Evolutionary conservation across 1,140 invertebrate species (phyloP).

Genomic region (Plutomurus gul): DNA sequence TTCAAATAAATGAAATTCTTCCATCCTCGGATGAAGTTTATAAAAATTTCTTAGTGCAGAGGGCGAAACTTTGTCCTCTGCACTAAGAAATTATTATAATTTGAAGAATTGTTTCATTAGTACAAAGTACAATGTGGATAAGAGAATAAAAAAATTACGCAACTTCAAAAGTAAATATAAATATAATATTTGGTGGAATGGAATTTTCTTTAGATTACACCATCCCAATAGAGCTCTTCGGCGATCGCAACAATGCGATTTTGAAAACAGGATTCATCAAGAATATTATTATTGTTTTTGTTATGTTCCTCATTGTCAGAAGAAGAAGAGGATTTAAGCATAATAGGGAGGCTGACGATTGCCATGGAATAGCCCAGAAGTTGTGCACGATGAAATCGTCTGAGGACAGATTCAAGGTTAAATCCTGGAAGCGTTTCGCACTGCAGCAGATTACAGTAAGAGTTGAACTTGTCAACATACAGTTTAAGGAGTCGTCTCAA

Average conservation of each 20-base stretch:
- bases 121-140: no score
- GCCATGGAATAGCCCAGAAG: constrained; percentile 34
- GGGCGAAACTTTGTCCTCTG: no score
- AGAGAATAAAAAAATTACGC: no score
- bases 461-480: constrained; percentile 36
- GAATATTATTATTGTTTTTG: neutral
- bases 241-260: neutral
- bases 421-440: constrained; percentile 30
- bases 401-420: constrained; percentile 12
- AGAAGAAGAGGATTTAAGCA: constrained; percentile 34
- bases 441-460: constrained; percentile 4
- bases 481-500: constrained; percentile 12
- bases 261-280: neutral
- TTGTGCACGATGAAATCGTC: constrained; percentile 33
- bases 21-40: no score
- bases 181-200: no score
- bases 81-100: no score
- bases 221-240: neutral
- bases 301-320: constrained; percentile 24
- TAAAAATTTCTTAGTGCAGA: no score
- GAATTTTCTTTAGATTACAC: constrained; percentile 11
- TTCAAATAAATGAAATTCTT: no score
- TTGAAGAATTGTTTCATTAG: no score
- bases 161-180: no score
- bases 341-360: constrained; percentile 29